Evolutionary conservation across 2,797 vertebrate genomes (phyloP).

Genomic region (Graptemys geographica): DNA sequence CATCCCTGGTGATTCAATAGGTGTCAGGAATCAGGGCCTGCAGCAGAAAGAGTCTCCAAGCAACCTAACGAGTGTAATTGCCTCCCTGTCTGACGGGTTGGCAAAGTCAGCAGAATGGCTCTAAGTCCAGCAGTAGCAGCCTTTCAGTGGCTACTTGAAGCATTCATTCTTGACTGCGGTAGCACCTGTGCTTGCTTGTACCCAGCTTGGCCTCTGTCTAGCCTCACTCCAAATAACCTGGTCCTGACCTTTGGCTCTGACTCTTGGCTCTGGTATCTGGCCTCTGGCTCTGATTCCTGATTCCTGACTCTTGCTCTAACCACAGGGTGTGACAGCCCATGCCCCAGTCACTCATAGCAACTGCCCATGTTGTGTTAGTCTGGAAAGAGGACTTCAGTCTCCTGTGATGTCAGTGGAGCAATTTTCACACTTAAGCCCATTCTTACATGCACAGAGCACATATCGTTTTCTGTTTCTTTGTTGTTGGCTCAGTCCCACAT

Average conservation of each 20-base stretch:
- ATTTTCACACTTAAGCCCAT: slow-evolving; percentile 35
- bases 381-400: background rate
- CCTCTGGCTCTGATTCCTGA: too few species aligned
- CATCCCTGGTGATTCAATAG: too few species aligned
- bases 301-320: background rate
- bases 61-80: too few species aligned
- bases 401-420: slow-evolving; percentile 3
- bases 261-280: background rate
- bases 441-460: background rate
- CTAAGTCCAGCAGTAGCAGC: too few species aligned
- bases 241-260: background rate
- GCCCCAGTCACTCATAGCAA: background rate
- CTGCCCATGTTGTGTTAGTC: background rate
- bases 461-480: background rate
- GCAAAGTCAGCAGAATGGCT: too few species aligned
- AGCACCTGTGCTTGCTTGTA: background rate
- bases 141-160: background rate
- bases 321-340: background rate
- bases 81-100: too few species aligned
- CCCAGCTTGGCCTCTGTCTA: background rate
- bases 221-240: background rate
- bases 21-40: too few species aligned
- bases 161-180: background rate
- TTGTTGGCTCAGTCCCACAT: background rate
- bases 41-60: too few species aligned